Conservation (phyloP, 2,888 invertebrate genomes). For the Andrena chrysosceles region DNA sequence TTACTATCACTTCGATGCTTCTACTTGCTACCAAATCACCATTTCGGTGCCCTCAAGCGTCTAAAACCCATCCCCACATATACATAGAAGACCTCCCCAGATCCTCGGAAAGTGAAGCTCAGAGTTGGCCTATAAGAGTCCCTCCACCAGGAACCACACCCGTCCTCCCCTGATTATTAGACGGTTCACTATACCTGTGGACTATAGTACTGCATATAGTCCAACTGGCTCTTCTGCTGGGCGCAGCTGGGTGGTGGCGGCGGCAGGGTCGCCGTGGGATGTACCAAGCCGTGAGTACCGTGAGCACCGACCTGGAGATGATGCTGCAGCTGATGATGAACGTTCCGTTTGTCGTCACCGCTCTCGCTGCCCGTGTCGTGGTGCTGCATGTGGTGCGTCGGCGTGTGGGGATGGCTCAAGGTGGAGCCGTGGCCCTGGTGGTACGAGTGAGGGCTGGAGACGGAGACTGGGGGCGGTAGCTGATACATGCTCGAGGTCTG, state of each 20-base stretch:
- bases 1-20: no score
- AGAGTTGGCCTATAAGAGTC: neutral
- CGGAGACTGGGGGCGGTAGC: slow-evolving; percentile 80
- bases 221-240: slow-evolving; percentile 83
- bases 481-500: slow-evolving; percentile 82
- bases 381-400: slow-evolving; percentile 81
- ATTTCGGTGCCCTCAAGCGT: no score
- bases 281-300: slow-evolving; percentile 79
- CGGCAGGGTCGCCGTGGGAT: slow-evolving; percentile 82
- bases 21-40: no score
- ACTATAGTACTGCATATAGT: slow-evolving; percentile 84
- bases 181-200: slow-evolving; percentile 78
- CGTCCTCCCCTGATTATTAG: neutral
- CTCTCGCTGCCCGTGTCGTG: slow-evolving; percentile 77
- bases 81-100: neutral
- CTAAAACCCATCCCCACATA: no score
- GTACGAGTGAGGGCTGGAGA: slow-evolving; percentile 83
- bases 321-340: slow-evolving; percentile 83
- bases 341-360: slow-evolving; percentile 83
- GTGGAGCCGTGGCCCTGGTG: slow-evolving; percentile 79
- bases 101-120: no score
- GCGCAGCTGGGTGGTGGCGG: slow-evolving; percentile 82
- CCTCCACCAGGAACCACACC: neutral
- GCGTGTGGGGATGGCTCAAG: slow-evolving; percentile 80
- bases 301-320: slow-evolving; percentile 79